Base-by-base conservation (phyloP, 2,797 vertebrate species). In the Sparidentex hasta region DNA sequence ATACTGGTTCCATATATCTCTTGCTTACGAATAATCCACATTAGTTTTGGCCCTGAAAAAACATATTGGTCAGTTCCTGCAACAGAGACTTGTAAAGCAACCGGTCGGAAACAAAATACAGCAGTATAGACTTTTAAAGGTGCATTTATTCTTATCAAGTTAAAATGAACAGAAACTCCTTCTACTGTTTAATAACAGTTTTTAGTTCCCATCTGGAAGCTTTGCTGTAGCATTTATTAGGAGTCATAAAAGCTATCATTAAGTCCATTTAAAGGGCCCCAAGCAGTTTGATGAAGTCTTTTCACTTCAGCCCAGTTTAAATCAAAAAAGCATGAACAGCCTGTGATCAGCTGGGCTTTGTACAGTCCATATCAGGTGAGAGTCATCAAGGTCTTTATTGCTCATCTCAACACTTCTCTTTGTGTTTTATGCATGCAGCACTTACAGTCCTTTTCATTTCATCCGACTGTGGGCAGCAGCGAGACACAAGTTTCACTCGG, bases 321-420 rank as follows among this genome's bases (percentile, higher is more conserved):
- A 76, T 65, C 52, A 47, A 14, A 47, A 56, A 56, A 23, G 46
- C 17, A 17, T 25, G 64, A 56, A 75, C 61, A 46, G 44, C 41
- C 41, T 52, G 29, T 38, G 61, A 66, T 61, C 8, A 17, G 21
- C 61, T 44, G 17, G 59, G 11, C 65, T 38, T 11, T 9, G 2
- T 33, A 20, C 51, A 50, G 44, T 57, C 3, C 17, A 7, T 17
- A 57, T 63, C 62, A 66, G 23, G 14, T 63, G 43, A 74, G 62
- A 73, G 25, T 65, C 75, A 76, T 79, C 65, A 18, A 7, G 43
- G 47, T 77, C n/a, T 87, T 81, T 65, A 74, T 57, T 41, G 67
- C 67, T 68, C n/a, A 23, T 76, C 43, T 44, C 38, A 71, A 47
- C 65, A 13, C 47, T 77, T 59, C 43, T 29, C 59, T 14, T 58